phyloP scores from a whole-genome alignment of 2,113 vertebrate species.

The Galemys pyrenaicus region DNA sequence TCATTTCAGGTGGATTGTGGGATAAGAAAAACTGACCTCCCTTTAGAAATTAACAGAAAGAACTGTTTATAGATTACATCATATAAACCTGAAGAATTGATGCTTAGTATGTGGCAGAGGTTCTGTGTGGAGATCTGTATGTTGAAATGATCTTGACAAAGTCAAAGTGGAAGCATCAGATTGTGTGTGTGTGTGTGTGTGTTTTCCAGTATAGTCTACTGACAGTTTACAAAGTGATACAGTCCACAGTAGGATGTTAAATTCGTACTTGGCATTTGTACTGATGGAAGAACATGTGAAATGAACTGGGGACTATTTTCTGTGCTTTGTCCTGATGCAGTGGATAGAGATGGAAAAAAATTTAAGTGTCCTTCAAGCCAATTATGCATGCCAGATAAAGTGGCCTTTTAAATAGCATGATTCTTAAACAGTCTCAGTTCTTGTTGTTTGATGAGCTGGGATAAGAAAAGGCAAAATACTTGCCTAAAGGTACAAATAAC shows the following conservation, averaged over 20 bases:
- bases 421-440: conserved; percentile 21
- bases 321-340: background rate
- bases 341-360: background rate
- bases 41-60: background rate
- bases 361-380: background rate
- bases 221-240: background rate
- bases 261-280: background rate
- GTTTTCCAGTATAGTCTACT: background rate
- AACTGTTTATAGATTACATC: background rate
- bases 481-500: background rate
- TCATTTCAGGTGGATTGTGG: background rate
- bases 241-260: background rate
- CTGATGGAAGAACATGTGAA: background rate
- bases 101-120: background rate
- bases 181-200: background rate
- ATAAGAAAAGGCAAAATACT: conserved; percentile 31
- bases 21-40: background rate
- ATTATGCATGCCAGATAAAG: background rate
- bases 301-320: background rate
- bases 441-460: background rate
- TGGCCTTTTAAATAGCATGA: conserved; percentile 19
- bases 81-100: background rate
- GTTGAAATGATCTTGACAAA: conserved; percentile 35
- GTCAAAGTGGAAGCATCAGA: background rate
- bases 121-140: background rate